A percentile compares a stretch with the other conserved stretches of the same genome.
These are phyloP conservation scores for Cervus canadensis DNA, from an alignment of 2,113 vertebrate species.

Conservation along the genomic window DNA sequence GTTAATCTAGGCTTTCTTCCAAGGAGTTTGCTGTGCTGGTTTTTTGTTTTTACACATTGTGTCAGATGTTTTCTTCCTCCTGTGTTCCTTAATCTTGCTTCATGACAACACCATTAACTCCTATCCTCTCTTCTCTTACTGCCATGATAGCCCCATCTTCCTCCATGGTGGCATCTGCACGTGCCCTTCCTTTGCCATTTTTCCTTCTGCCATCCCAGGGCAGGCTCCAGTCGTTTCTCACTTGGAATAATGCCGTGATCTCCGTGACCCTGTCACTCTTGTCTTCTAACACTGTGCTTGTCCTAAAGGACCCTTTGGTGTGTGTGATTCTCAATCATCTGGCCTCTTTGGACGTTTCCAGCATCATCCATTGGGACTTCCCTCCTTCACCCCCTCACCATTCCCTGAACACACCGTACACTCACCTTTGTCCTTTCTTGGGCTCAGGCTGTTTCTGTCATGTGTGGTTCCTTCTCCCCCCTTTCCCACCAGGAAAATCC, in stretches of 20 bases:
- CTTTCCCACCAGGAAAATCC: not conserved
- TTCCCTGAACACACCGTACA: not conserved
- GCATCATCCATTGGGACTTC: not conserved
- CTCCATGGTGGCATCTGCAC: not conserved
- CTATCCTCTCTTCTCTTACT: not conserved
- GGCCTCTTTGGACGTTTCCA: not conserved
- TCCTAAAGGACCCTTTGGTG: not conserved
- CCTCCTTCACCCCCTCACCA: not conserved
- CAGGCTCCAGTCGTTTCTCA: not conserved
- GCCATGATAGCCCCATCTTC: not conserved
- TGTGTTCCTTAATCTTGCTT: not conserved
- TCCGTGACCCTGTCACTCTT: not conserved
- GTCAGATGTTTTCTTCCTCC: not conserved
- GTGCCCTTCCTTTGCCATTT: not conserved
- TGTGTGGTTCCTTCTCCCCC: not conserved
- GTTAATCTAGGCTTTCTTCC: slow-evolving; percentile 35
- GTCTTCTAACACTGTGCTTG: not conserved
- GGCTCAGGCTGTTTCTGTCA: not conserved
- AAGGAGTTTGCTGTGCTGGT: not conserved
- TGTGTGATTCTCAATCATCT: not conserved
- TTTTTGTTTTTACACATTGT: not conserved
- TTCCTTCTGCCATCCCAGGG: not conserved
- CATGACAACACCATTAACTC: not conserved
- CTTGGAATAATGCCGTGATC: not conserved
- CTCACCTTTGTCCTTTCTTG: not conserved